phyloP scores from a whole-genome alignment of 2,797 vertebrate genomes.

The Champsocephalus gunnari region DNA sequence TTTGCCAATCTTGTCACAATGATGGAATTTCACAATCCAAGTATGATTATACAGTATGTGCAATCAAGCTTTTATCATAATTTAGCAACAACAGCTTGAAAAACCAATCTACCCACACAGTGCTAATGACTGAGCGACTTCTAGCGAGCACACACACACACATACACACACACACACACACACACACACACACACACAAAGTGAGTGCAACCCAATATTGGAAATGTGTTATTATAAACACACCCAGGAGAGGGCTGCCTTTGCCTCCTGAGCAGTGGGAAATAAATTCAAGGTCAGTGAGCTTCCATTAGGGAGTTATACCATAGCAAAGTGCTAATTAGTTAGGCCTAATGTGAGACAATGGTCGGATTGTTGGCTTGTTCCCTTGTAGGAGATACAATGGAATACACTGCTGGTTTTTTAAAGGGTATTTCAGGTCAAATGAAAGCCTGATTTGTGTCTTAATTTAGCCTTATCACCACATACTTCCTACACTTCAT shows the following conservation, averaged over 20 bases:
- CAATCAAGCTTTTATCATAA: conserved; percentile 19
- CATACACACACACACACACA: neutral
- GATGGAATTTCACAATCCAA: neutral
- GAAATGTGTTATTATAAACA: conserved; percentile 44
- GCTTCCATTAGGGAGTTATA: conserved; percentile 62
- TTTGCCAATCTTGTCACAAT: neutral
- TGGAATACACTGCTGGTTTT: conserved; percentile 26
- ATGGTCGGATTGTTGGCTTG: conserved; percentile 47
- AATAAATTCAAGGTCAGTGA: conserved; percentile 77
- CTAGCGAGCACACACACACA: neutral
- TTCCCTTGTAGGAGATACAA: conserved; percentile 35
- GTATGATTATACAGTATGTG: neutral
- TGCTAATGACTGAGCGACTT: neutral
- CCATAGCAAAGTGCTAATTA: conserved; percentile 72
- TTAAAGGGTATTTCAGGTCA: conserved; percentile 42
- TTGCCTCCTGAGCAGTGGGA: conserved; percentile 53
- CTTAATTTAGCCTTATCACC: conserved; percentile 19
- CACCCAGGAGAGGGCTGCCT: conserved; percentile 45
- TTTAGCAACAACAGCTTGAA: conserved; percentile 23
- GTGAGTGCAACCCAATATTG: conserved; percentile 20
- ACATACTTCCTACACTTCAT: neutral
- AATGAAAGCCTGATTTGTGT: conserved; percentile 23
- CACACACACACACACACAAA: neutral
- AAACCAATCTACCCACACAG: conserved; percentile 17
- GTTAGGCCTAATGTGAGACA: conserved; percentile 77